Base-by-base conservation (phyloP, 2,888 invertebrate species). In the Sminthurinus aureus region DNA sequence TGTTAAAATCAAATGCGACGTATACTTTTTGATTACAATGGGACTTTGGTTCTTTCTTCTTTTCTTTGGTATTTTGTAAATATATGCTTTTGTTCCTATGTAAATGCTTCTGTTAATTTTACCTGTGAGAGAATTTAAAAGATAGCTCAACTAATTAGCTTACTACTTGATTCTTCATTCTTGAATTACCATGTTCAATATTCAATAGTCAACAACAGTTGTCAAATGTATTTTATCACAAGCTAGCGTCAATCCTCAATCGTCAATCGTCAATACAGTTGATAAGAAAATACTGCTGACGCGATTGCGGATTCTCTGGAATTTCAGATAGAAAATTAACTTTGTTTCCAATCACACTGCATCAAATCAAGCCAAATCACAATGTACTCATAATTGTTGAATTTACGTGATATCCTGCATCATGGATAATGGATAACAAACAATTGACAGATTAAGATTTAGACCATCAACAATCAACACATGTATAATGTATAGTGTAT, bases 81-180 rank as follows among this genome's bases (percentile, higher is more conserved):
- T 71, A 67, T 20, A 69, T 71, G 24, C 24, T n/a, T 11, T n/a
- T 69, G 11, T n/a, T n/a, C 15, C 13, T 71, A 24, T 71, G 15
- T 26, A 71, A 26, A 71, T 13, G 8, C 0, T 71, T n/a, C n/a
- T 67, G n/a, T n/a, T n/a, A n/a, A n/a, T n/a, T n/a, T n/a, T n/a
- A n/a, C n/a, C n/a, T n/a, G n/a, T n/a, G n/a, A n/a, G n/a, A 38
- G 6, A 38, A 38, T 38, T 38, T 38, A 38, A 38, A 38, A 38
- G 38, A 38, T 38, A 38, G 38, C 38, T 26, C 51, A 78, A 52
- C 64, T 78, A 78, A 78, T 78, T 78, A 78, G 78, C 22, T 77
- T n/a, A 18, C 75, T 22, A 15, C 58, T 58, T 18, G 15, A 58
- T 58, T 58, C 4, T 58, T 18, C 58, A 58, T 58, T 9, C 58